Conservation (phyloP, 2,797 vertebrate species). For the Leptoclinus maculatus region DNA sequence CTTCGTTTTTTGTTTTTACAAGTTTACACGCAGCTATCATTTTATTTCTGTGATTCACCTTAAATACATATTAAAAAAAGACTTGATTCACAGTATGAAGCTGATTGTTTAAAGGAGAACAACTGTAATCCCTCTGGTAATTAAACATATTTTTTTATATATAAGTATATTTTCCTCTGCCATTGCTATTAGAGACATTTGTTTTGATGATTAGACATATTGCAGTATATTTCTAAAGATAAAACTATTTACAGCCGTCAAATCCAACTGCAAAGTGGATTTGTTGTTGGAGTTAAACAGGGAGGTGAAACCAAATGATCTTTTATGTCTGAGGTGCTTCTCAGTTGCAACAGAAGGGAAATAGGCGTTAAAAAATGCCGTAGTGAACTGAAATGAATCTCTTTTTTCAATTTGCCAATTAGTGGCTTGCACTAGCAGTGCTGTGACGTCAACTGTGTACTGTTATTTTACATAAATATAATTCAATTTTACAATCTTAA, state of each 20-base stretch:
- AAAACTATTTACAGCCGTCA: constrained; percentile 4
- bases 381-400: constrained; percentile 21
- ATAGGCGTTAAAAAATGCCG: constrained; percentile 20
- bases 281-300: not conserved
- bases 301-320: constrained; percentile 24
- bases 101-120: constrained; percentile 29
- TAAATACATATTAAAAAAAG: constrained; percentile 17
- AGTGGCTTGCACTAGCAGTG: constrained; percentile 50
- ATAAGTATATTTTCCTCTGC: constrained; percentile 20
- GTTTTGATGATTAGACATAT: constrained; percentile 26
- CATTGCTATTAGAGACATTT: constrained; percentile 12
- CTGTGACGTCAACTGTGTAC: constrained; percentile 44
- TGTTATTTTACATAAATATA: constrained; percentile 44
- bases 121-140: constrained; percentile 26
- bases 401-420: constrained; percentile 65
- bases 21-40: constrained; percentile 67
- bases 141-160: constrained; percentile 35
- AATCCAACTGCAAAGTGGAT: constrained; percentile 11
- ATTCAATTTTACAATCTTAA: constrained; percentile 15
- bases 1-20: constrained; percentile 25
- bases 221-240: constrained; percentile 23
- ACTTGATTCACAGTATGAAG: constrained; percentile 40
- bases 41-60: constrained; percentile 54
- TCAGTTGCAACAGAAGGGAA: constrained; percentile 23
- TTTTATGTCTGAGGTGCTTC: constrained; percentile 51